Percentiles rank a stretch among this genome's conserved stretches.
Conservation (phyloP, 2,113 vertebrate species). For the Lynx canadensis region DNA sequence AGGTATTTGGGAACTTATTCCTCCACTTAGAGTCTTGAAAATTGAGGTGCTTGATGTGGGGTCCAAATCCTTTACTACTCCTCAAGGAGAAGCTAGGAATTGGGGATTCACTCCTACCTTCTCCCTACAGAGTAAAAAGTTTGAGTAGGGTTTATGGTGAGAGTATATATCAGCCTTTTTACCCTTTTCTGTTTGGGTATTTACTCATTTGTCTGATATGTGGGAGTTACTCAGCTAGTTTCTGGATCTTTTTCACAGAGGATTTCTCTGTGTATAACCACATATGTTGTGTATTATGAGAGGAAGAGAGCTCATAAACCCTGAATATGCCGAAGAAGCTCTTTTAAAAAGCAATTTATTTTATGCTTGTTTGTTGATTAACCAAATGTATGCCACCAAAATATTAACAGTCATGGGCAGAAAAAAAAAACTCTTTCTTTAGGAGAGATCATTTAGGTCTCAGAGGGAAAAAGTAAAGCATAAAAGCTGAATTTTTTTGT, state of each 20-base stretch:
- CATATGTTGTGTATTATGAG: background rate
- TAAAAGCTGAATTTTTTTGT: conserved; percentile 30
- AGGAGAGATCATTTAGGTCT: conserved; percentile 42
- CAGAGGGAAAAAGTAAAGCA: conserved; percentile 53
- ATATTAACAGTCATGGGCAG: conserved; percentile 17
- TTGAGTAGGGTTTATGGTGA: background rate
- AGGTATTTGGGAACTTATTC: background rate
- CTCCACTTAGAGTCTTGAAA: background rate
- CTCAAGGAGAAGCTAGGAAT: background rate
- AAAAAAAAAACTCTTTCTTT: background rate
- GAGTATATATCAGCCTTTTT: background rate
- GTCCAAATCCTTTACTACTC: background rate
- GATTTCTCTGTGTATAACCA: background rate
- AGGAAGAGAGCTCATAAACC: background rate
- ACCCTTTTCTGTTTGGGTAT: background rate
- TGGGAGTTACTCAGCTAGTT: background rate
- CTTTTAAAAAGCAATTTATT: background rate
- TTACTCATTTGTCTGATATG: background rate
- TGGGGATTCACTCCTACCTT: background rate
- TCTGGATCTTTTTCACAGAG: background rate
- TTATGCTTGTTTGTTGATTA: conserved; percentile 26
- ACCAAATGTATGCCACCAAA: background rate
- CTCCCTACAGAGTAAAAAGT: too few species aligned
- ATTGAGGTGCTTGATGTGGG: background rate
- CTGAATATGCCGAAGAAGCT: background rate